A percentile compares a stretch with the other conserved stretches of the same genome.
Evolutionary conservation across 2,797 vertebrate species (phyloP).

Genomic region (Phalanger gymnotis): DNA sequence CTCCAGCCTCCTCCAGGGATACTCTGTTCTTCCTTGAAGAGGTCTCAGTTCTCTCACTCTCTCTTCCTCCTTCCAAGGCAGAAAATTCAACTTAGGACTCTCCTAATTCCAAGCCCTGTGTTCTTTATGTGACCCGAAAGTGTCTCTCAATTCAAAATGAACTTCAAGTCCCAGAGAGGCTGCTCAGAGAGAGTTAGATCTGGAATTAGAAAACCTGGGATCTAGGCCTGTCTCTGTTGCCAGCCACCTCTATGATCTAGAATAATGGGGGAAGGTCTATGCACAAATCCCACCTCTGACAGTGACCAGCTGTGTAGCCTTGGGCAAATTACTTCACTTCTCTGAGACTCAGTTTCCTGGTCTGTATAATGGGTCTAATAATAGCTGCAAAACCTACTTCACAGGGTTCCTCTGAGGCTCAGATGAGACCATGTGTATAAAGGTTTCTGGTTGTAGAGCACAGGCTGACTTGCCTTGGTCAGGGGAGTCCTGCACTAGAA

Average conservation of each 20-base stretch:
- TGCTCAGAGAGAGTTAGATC: neutral
- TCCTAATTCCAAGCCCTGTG: neutral
- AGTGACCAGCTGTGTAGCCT: neutral
- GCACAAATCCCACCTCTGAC: no score
- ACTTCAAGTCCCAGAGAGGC: neutral
- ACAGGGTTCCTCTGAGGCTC: neutral
- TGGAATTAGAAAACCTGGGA: neutral
- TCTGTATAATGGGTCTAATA: neutral
- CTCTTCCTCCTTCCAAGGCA: neutral
- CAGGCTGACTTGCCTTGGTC: no score
- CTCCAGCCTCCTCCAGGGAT: neutral
- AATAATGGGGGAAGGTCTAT: neutral
- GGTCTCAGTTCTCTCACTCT: neutral
- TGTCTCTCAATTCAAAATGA: neutral
- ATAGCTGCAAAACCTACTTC: neutral
- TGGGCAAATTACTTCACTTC: neutral
- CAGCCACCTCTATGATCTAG: neutral
- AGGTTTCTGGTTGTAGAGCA: no score
- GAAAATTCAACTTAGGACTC: neutral
- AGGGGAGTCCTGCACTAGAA: neutral
- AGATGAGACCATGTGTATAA: no score
- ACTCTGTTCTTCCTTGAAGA: neutral
- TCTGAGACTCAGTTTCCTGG: neutral
- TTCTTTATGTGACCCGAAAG: neutral
- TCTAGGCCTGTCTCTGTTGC: neutral